These are phyloP conservation scores for Gasterosteus nipponicus DNA, from an alignment of 2,113 vertebrate genomes.

Conservation along the genomic window DNA sequence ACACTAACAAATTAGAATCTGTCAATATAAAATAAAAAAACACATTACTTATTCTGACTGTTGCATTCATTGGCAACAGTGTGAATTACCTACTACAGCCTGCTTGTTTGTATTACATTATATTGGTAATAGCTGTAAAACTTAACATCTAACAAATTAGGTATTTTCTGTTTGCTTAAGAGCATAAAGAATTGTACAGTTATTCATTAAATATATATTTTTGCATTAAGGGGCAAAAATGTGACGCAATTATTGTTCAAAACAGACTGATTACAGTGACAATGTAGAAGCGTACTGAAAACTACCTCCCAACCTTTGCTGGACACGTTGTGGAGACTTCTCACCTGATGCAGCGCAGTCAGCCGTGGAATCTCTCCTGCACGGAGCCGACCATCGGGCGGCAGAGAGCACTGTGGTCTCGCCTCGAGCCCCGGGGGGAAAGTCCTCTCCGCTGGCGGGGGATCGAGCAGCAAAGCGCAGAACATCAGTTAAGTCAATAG, in stretches of 20 bases:
- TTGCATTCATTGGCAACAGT: background rate
- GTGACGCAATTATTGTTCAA: background rate
- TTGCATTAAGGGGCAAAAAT: background rate
- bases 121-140: background rate
- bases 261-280: background rate
- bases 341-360: slow-evolving; percentile 58
- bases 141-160: background rate
- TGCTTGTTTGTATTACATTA: background rate
- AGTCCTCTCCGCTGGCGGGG: slow-evolving; percentile 42
- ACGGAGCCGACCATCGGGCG: slow-evolving; percentile 23
- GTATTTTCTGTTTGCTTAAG: background rate
- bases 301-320: background rate
- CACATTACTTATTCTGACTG: background rate
- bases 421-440: slow-evolving; percentile 32
- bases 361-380: slow-evolving; percentile 15
- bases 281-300: background rate
- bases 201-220: background rate
- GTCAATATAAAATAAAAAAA: background rate
- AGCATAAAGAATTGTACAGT: background rate
- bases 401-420: slow-evolving; percentile 18
- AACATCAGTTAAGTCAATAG: slow-evolving; percentile 47
- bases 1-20: background rate
- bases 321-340: background rate
- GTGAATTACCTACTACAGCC: background rate
- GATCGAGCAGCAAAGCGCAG: slow-evolving; percentile 38